Base-by-base conservation (phyloP, 2,888 invertebrate genomes). In the Galeruca laticollis region DNA sequence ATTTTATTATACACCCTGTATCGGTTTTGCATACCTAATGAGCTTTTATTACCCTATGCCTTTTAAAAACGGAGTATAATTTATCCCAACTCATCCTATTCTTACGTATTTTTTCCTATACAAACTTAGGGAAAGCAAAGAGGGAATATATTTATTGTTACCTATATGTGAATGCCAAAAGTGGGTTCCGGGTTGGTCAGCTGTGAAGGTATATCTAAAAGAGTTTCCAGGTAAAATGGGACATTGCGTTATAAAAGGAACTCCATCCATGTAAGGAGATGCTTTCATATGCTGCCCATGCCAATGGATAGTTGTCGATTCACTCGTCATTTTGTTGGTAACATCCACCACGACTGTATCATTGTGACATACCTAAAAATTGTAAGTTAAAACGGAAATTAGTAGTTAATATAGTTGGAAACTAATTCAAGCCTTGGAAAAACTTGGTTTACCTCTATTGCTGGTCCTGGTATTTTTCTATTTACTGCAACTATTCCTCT, bases 251-350 rank as follows among this genome's bases (percentile, higher is more conserved):
- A 96, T 90, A 73, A 91, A 92, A 0, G 96, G 95, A 0, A 95
- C 95, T 0, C 96, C 96, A 76, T 96, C 96, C 95, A 95, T 95
- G 81, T 93, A 95, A 0, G 95, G 95, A 0, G 91, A 91, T 0
- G 89, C 89, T 62, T 86, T 86, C 84, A 95, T 94, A 81, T 95
- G 95, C 80, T 94, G 90, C 0, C 97, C 97, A 81, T 97, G 97
- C 96, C 96, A 97, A 81, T 97, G 97, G 20, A 97, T 91, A 0
- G 93, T 92, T 0, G 95, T 95, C 21, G 92, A 92, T 82, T 95
- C 95, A 0, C 93, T 92, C 81, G 91, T 88, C 83, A 97, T 83
- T 70, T 89, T 88, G 81, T 97, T 97, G 74, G 90, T 89, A 8
- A 96, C 93, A 80, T 96, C 94, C 0, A 96, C 95, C 31, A 94